Conservation (phyloP, 2,888 invertebrate genomes). For the Keiferia lycopersicella region DNA sequence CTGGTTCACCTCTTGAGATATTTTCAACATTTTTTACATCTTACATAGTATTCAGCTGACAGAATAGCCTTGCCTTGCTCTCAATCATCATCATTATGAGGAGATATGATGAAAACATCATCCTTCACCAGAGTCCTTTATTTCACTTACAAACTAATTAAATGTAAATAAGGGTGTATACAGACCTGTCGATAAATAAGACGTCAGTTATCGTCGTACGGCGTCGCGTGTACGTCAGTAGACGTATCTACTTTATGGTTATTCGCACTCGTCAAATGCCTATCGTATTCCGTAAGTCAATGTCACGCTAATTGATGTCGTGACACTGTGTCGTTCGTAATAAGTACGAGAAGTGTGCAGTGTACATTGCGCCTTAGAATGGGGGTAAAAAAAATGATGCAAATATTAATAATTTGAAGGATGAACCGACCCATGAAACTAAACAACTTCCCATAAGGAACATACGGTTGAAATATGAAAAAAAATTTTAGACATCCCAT, state of each 20-base stretch:
- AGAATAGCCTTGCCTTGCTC: too few species aligned
- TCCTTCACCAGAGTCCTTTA: not conserved
- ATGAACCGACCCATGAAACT: too few species aligned
- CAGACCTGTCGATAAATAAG: slow-evolving; percentile 62
- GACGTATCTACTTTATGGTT: slow-evolving; percentile 63
- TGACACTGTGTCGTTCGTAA: slow-evolving; percentile 46
- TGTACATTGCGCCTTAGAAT: not conserved
- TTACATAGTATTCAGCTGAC: too few species aligned
- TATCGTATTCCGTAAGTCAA: slow-evolving; percentile 64
- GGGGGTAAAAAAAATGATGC: too few species aligned
- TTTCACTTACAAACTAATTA: slow-evolving; percentile 32
- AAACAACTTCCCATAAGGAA: too few species aligned
- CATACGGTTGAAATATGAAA: too few species aligned
- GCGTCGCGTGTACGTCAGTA: slow-evolving; percentile 50
- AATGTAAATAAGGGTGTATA: slow-evolving; percentile 65
- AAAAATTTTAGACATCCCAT: too few species aligned
- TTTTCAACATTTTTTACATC: too few species aligned
- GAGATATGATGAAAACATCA: not conserved
- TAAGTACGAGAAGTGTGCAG: slow-evolving; percentile 16
- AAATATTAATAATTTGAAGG: too few species aligned
- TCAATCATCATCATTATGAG: too few species aligned
- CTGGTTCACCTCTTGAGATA: too few species aligned
- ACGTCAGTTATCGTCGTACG: slow-evolving; percentile 62
- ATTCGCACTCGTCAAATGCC: slow-evolving; percentile 51
- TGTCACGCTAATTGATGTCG: slow-evolving; percentile 62